A percentile compares a stretch with the other conserved stretches of the same genome.
Conservation (phyloP, 2,113 vertebrate species). For the Nycticebus coucang region DNA sequence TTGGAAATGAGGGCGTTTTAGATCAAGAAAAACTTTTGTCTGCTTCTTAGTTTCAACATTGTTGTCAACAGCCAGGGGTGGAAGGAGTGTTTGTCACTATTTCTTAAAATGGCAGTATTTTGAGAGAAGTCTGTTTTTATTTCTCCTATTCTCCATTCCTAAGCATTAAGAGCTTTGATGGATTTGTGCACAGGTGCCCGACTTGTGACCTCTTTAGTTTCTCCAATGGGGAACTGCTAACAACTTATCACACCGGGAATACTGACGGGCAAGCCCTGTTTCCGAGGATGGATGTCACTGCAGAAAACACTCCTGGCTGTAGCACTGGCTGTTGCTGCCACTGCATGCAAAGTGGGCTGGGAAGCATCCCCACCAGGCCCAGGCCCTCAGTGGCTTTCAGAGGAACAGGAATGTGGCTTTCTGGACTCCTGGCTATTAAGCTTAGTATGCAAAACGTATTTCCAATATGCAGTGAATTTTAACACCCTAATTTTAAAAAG, state of each 20-base stretch:
- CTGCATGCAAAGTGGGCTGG: not conserved
- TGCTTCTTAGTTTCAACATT: not conserved
- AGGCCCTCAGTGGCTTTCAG: not conserved
- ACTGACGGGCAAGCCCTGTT: not conserved
- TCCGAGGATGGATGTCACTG: not conserved
- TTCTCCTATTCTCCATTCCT: not conserved
- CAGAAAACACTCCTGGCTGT: not conserved
- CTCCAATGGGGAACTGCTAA: not conserved
- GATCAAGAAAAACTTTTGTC: not conserved
- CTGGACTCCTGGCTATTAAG: not conserved
- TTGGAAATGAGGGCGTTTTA: not conserved
- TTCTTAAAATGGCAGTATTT: not conserved
- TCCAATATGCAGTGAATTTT: not conserved
- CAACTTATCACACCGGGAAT: not conserved
- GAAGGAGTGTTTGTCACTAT: fast-evolving
- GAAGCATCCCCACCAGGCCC: not conserved
- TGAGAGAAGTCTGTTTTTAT: not conserved
- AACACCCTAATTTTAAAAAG: constrained; percentile 5
- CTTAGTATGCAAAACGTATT: not conserved
- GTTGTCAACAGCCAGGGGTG: fast-evolving
- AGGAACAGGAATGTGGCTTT: not conserved
- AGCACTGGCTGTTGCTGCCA: not conserved
- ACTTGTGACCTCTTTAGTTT: too few species aligned
- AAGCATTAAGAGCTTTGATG: not conserved
- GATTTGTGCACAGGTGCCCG: not conserved